phyloP scores from a whole-genome alignment of 1,140 invertebrate species.

The Heterodera schachtii region DNA sequence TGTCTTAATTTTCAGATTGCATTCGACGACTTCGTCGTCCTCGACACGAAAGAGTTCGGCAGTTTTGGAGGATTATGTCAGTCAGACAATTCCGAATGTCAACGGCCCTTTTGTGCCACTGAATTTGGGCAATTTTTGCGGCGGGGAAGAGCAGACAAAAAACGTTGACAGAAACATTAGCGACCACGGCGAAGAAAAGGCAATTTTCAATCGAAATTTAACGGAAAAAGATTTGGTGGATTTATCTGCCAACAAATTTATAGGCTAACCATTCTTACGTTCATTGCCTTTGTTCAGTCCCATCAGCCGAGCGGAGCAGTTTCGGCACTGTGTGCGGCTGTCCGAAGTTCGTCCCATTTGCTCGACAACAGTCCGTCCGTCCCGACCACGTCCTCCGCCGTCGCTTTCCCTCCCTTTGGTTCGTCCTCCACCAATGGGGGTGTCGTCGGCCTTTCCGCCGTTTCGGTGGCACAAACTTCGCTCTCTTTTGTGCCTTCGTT shows the following conservation, averaged over 20 bases:
- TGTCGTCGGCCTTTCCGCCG: neutral
- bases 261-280: too few species aligned
- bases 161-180: neutral
- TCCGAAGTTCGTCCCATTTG: neutral
- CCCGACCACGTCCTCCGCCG: neutral
- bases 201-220: neutral
- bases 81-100: constrained; percentile 50
- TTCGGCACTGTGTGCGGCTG: too few species aligned
- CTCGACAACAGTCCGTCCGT: neutral
- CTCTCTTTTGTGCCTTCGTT: constrained; percentile 17
- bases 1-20: constrained; percentile 1
- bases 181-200: neutral
- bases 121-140: constrained; percentile 18
- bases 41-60: constrained; percentile 50
- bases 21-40: constrained; percentile 25
- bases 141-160: neutral
- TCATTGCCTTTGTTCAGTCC: neutral
- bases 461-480: constrained; percentile 11
- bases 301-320: neutral
- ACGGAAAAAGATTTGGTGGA: too few species aligned
- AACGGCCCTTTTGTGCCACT: constrained; percentile 23
- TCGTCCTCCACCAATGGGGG: neutral
- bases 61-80: constrained; percentile 51
- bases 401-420: neutral
- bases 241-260: too few species aligned